Percentiles rank a stretch among this genome's conserved stretches.
These are phyloP conservation scores for Drosophila kanekoi DNA, from an alignment of 2,888 invertebrate genomes.

Conservation along the genomic window DNA sequence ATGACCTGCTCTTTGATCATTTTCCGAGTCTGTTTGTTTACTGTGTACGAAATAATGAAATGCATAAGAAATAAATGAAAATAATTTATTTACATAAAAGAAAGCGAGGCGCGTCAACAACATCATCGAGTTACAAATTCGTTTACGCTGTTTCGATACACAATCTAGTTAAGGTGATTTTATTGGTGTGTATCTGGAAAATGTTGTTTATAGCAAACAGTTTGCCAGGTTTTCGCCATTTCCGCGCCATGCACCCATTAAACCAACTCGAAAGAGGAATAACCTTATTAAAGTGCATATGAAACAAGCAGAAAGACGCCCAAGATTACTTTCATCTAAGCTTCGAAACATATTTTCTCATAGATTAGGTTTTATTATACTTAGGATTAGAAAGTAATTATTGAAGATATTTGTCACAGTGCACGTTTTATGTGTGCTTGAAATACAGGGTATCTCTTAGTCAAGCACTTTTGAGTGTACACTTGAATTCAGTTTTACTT, in stretches of 20 bases:
- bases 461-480: not conserved
- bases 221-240: constrained; percentile 16
- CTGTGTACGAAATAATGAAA: constrained; percentile 43
- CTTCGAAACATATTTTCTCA: no score
- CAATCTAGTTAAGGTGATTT: constrained; percentile 12
- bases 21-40: constrained; percentile 32
- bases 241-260: not conserved
- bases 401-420: not conserved
- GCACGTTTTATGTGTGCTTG: not conserved
- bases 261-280: not conserved
- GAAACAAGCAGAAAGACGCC: no score
- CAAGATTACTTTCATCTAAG: not conserved
- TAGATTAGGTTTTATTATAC: no score
- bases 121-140: constrained; percentile 66
- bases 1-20: constrained; percentile 31
- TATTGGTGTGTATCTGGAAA: constrained; percentile 12
- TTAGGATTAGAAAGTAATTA: no score
- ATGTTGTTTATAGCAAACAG: constrained; percentile 12
- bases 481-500: constrained; percentile 1
- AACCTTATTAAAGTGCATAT: no score
- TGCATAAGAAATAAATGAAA: constrained; percentile 19
- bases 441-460: not conserved
- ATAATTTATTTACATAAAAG: constrained; percentile 33
- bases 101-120: constrained; percentile 36
- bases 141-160: constrained; percentile 39